Conservation (phyloP, 1,140 invertebrate species). For the Meloidogyne chitwoodi region DNA sequence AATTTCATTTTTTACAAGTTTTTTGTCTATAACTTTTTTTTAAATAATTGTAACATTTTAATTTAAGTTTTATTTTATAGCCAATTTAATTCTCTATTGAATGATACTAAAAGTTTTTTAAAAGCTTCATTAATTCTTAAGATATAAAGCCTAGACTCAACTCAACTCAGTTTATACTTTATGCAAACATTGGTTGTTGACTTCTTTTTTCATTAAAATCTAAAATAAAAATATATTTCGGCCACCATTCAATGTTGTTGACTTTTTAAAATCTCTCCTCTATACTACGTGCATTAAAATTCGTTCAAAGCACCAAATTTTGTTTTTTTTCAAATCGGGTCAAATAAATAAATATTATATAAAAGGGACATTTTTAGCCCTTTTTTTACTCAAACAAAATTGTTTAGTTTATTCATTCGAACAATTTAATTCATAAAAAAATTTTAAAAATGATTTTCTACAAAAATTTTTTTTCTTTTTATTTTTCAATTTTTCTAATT, state of each 20-base stretch:
- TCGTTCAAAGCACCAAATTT: background rate
- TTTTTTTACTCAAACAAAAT: background rate
- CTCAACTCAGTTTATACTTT: background rate
- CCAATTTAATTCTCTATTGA: background rate
- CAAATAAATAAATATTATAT: slow-evolving; percentile 1
- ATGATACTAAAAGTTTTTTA: background rate
- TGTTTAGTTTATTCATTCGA: background rate
- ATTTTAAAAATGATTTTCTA: background rate
- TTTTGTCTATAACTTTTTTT: background rate
- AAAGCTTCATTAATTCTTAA: background rate
- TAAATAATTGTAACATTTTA: background rate
- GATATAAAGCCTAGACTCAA: background rate
- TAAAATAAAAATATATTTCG: background rate
- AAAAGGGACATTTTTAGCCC: background rate
- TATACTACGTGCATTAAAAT: background rate
- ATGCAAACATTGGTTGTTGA: background rate
- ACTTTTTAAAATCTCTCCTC: background rate
- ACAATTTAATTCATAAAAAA: background rate
- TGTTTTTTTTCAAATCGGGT: background rate
- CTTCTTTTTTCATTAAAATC: background rate
- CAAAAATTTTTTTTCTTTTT: background rate
- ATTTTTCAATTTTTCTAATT: background rate
- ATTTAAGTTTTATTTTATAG: too few species aligned
- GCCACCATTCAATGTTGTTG: background rate
- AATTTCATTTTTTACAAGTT: background rate